Conservation (phyloP, 2,888 invertebrate species). For the Seira musarum region DNA sequence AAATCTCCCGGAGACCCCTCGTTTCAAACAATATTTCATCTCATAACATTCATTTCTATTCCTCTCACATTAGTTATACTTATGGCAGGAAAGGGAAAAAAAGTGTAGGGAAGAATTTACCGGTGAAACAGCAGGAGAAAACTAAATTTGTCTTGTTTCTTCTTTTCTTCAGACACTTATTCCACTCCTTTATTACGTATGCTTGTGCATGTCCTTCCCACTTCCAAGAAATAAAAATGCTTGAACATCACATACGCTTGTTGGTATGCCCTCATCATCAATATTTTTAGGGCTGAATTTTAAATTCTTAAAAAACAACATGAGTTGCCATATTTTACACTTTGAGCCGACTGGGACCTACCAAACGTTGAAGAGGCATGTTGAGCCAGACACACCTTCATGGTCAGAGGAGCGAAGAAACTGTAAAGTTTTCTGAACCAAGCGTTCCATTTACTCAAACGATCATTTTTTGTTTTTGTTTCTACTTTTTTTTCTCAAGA, state of each 20-base stretch:
- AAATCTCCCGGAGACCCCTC: constrained; percentile 49
- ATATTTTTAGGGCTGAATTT: constrained; percentile 46
- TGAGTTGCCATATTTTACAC: constrained; percentile 57
- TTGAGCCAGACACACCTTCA: constrained; percentile 8
- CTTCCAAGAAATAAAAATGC: too few relatives aligned
- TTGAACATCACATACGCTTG: constrained; percentile 18
- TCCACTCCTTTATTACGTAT: too few relatives aligned
- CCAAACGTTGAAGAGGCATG: constrained; percentile 5
- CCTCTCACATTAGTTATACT: constrained; percentile 51
- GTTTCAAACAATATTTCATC: constrained; percentile 59
- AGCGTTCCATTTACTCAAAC: background rate
- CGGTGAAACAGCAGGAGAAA: constrained; percentile 56
- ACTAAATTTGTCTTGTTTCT: constrained; percentile 52
- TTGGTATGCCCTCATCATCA: constrained; percentile 34
- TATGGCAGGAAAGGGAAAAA: constrained; percentile 17
- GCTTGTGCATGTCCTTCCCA: too few relatives aligned
- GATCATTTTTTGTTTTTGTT: constrained; percentile 17
- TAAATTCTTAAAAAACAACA: constrained; percentile 54
- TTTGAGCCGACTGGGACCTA: constrained; percentile 49
- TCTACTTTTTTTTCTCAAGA: constrained; percentile 27
- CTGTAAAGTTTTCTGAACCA: background rate
- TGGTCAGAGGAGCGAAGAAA: background rate
- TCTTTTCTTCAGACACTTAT: constrained; percentile 24
- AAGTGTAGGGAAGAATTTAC: constrained; percentile 34
- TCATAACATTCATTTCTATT: constrained; percentile 60